Conservation (phyloP, 2,797 vertebrate genomes). For the Phoxinus dragarum region DNA sequence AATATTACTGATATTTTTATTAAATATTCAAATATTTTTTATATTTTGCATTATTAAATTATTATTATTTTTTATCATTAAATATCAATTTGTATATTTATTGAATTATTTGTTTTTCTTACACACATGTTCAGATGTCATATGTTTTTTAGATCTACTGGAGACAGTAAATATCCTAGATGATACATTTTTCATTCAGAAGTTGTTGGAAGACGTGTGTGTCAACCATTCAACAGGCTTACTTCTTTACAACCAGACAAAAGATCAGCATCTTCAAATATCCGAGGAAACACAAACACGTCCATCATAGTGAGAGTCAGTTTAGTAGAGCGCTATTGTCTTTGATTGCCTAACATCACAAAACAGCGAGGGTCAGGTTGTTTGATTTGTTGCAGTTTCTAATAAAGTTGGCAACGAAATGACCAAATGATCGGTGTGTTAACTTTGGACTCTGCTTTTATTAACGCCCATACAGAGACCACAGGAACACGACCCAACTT, state of each 20-base stretch:
- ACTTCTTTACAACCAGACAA: slow-evolving; percentile 4
- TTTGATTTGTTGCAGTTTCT: slow-evolving; percentile 1
- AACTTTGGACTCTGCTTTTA: neutral
- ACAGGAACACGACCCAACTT: neutral
- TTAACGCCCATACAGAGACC: neutral
- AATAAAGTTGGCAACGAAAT: neutral
- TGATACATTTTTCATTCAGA: neutral
- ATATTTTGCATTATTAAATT: neutral
- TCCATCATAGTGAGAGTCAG: slow-evolving; percentile 3
- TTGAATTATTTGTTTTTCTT: neutral
- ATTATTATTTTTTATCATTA: neutral
- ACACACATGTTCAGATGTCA: neutral
- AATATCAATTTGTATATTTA: neutral
- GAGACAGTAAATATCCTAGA: neutral
- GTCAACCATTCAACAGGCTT: neutral
- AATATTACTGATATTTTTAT: too few species aligned
- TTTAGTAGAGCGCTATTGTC: neutral
- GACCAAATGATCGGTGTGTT: neutral
- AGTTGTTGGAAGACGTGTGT: neutral
- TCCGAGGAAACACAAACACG: slow-evolving; percentile 13
- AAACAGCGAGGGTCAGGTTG: neutral
- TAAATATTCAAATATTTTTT: too few species aligned
- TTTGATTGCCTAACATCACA: slow-evolving; percentile 13
- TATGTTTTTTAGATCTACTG: too few species aligned
- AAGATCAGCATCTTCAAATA: slow-evolving; percentile 12